Evolutionary conservation across 1,140 invertebrate species (phyloP).

Genomic region (Tetragnatha versicolor): DNA sequence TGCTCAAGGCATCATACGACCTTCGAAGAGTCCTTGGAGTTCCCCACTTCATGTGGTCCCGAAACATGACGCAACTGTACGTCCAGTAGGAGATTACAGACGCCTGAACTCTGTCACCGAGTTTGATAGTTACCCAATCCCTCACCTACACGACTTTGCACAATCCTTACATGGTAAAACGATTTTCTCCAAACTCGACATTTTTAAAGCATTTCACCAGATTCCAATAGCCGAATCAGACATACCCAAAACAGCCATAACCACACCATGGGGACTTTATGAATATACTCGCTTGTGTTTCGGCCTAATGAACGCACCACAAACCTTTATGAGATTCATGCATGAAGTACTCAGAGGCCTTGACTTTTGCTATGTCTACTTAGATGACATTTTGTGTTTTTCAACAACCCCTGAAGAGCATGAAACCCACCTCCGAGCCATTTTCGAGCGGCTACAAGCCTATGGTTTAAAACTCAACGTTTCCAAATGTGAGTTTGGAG

Average conservation of each 20-base stretch:
- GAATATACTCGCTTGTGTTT: slow-evolving; percentile 52
- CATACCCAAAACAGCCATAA: slow-evolving; percentile 49
- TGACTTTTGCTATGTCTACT: slow-evolving; percentile 1
- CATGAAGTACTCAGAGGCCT: slow-evolving; percentile 20
- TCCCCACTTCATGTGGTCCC: slow-evolving; percentile 59
- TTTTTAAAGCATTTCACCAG: slow-evolving; percentile 46
- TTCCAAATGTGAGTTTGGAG: neutral
- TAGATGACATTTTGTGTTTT: slow-evolving; percentile 63
- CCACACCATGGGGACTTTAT: slow-evolving; percentile 41
- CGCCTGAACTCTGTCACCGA: slow-evolving; percentile 25
- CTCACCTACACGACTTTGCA: slow-evolving; percentile 44
- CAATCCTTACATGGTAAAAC: slow-evolving; percentile 8
- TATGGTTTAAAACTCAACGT: neutral
- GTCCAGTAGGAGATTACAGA: slow-evolving; percentile 49
- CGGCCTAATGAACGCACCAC: slow-evolving; percentile 39
- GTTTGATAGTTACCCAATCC: slow-evolving; percentile 47
- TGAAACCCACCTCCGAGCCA: neutral
- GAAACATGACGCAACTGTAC: slow-evolving; percentile 39
- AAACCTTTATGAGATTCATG: slow-evolving; percentile 51
- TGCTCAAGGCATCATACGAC: slow-evolving; percentile 53
- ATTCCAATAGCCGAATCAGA: slow-evolving; percentile 47
- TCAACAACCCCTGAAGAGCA: slow-evolving; percentile 29
- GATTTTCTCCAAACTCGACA: slow-evolving; percentile 41
- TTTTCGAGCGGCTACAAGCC: neutral
- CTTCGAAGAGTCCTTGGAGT: slow-evolving; percentile 54